phyloP scores from a whole-genome alignment of 2,888 invertebrate genomes.

The Callinectes sapidus region DNA sequence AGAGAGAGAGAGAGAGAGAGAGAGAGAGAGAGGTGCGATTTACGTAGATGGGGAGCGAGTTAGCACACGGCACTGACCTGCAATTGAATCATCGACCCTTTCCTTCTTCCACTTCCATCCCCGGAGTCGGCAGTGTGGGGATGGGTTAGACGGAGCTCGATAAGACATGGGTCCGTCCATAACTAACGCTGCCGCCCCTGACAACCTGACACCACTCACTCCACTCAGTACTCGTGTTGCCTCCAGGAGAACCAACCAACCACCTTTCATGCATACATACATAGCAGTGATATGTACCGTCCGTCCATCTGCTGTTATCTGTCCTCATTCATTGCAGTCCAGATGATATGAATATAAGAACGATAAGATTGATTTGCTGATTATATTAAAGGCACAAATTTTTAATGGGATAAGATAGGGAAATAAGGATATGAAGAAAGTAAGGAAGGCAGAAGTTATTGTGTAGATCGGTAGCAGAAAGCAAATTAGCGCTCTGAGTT shows the following conservation, averaged over 20 bases:
- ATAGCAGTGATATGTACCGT: too few relatives aligned
- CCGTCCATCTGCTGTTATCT: too few relatives aligned
- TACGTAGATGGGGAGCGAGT: not conserved
- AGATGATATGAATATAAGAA: too few relatives aligned
- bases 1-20: conserved; percentile 2
- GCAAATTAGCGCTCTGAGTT: too few relatives aligned
- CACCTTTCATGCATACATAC: too few relatives aligned
- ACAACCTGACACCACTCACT: not conserved
- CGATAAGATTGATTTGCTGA: too few relatives aligned
- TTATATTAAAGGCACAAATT: too few relatives aligned
- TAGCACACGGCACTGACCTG: not conserved
- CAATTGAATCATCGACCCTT: not conserved
- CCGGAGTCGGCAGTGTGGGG: not conserved
- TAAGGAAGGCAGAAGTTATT: not conserved
- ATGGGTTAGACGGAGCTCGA: not conserved
- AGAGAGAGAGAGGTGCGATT: not conserved
- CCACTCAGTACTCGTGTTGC: too few relatives aligned
- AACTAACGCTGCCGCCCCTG: not conserved
- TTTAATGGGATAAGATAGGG: not conserved
- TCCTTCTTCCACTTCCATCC: not conserved
- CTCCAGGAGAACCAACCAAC: too few relatives aligned
- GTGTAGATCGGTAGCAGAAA: not conserved
- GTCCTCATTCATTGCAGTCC: too few relatives aligned
- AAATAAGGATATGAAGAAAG: not conserved
- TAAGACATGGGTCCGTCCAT: not conserved